Evolutionary conservation across 2,888 invertebrate genomes (phyloP).

Genomic region (Ceriagrion tenellum): DNA sequence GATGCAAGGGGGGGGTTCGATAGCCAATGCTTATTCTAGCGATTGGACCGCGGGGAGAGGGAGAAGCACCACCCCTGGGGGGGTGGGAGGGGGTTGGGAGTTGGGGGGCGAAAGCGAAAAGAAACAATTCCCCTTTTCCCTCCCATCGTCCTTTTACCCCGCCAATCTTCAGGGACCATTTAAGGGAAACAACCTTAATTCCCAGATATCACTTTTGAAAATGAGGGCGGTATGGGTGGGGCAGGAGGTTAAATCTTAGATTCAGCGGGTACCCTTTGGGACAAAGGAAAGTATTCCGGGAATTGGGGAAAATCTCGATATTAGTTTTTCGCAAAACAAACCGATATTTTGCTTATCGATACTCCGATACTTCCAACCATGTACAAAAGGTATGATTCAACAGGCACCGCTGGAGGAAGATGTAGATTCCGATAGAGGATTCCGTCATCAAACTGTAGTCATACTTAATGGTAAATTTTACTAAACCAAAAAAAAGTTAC

Average conservation of each 20-base stretch:
- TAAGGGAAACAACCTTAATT: slow-evolving; percentile 15
- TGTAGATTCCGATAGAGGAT: too few relatives aligned
- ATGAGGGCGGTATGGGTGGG: neutral
- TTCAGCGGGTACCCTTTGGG: neutral
- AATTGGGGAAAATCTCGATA: neutral
- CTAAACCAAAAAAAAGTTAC: too few relatives aligned
- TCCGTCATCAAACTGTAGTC: too few relatives aligned
- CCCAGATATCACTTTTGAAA: slow-evolving; percentile 28
- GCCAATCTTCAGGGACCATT: neutral
- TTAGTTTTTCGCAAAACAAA: too few relatives aligned
- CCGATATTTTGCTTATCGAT: too few relatives aligned
- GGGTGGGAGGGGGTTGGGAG: neutral
- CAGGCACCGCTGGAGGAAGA: too few relatives aligned
- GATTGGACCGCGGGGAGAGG: neutral
- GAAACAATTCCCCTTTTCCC: neutral
- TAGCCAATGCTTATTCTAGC: neutral
- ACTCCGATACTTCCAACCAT: too few relatives aligned
- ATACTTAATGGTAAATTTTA: too few relatives aligned
- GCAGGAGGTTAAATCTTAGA: neutral
- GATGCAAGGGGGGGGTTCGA: neutral
- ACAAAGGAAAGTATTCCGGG: slow-evolving; percentile 16
- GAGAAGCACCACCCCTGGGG: too few relatives aligned
- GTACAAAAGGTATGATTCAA: too few relatives aligned
- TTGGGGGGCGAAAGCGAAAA: neutral
- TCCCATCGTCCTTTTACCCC: neutral